phyloP scores from a whole-genome alignment of 2,888 invertebrate species.

The Andricus quercusramuli region DNA sequence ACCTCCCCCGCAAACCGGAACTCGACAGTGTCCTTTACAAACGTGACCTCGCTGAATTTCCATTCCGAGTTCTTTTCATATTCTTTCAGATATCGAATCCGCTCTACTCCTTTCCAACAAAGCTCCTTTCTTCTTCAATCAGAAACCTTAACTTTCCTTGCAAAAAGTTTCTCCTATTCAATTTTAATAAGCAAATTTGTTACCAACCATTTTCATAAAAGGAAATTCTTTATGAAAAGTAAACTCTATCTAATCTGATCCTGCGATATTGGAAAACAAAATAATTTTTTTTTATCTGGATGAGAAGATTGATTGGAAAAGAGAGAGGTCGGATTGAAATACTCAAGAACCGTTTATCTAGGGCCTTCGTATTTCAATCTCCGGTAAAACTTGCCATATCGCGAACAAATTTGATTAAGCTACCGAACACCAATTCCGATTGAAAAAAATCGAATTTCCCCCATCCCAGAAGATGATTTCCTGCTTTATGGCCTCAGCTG shows the following conservation, averaged over 20 bases:
- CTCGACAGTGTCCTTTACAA: slow-evolving; percentile 44
- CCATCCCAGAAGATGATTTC: neutral
- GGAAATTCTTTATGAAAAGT: slow-evolving; percentile 3
- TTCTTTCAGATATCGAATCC: slow-evolving; percentile 10
- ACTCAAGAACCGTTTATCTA: slow-evolving; percentile 25
- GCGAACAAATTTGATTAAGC: slow-evolving; percentile 7
- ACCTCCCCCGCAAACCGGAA: slow-evolving; percentile 51
- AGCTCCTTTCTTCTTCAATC: slow-evolving; percentile 1
- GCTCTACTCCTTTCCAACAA: slow-evolving; percentile 27
- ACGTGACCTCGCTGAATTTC: slow-evolving; percentile 29
- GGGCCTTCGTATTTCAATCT: slow-evolving; percentile 7
- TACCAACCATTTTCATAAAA: neutral
- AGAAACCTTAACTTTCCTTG: slow-evolving; percentile 15
- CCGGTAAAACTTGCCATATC: slow-evolving; percentile 6
- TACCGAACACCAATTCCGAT: slow-evolving; percentile 15
- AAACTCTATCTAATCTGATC: neutral
- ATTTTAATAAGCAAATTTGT: slow-evolving; percentile 10
- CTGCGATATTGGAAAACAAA: slow-evolving; percentile 12
- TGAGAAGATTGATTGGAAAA: slow-evolving; percentile 38
- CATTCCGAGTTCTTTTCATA: slow-evolving; percentile 27
- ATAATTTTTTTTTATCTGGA: neutral
- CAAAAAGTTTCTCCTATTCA: neutral
- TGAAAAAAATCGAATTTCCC: slow-evolving; percentile 27
- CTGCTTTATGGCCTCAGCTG: slow-evolving; percentile 8
- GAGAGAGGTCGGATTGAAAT: slow-evolving; percentile 1